Evolutionary conservation across 2,113 vertebrate genomes (phyloP).

Genomic region (Atlantisia rogersi): DNA sequence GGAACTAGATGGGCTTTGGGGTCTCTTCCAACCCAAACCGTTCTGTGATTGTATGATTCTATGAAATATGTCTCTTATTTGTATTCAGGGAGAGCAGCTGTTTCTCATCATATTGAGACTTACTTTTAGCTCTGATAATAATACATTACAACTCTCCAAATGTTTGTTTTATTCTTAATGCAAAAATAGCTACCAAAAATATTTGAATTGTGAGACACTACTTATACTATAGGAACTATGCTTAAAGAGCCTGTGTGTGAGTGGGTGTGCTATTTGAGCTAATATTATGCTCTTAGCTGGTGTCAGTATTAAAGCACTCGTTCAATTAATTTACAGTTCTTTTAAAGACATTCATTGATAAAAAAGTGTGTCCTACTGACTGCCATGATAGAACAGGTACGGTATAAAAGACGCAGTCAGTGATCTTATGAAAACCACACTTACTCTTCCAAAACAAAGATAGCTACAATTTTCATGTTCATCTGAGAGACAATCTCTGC

Average conservation of each 20-base stretch:
- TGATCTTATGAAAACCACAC: background rate
- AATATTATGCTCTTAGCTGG: background rate
- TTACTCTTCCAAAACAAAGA: background rate
- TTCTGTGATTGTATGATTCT: no score
- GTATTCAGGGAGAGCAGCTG: background rate
- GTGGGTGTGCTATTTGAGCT: background rate
- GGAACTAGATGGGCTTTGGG: no score
- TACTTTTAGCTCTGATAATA: background rate
- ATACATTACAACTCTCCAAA: background rate
- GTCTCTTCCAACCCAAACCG: no score
- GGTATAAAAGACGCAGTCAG: background rate
- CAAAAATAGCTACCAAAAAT: background rate
- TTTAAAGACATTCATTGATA: background rate
- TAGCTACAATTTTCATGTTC: background rate
- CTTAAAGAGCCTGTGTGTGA: background rate
- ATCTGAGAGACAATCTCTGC: background rate
- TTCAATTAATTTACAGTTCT: background rate
- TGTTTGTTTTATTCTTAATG: background rate
- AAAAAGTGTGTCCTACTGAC: background rate
- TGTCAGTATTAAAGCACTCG: background rate
- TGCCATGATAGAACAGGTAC: background rate
- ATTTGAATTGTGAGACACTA: background rate
- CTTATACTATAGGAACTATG: background rate
- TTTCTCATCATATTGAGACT: background rate
- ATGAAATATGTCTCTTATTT: background rate